Evolutionary conservation across 2,797 vertebrate genomes (phyloP).

Genomic region (Dipus sagitta): DNA sequence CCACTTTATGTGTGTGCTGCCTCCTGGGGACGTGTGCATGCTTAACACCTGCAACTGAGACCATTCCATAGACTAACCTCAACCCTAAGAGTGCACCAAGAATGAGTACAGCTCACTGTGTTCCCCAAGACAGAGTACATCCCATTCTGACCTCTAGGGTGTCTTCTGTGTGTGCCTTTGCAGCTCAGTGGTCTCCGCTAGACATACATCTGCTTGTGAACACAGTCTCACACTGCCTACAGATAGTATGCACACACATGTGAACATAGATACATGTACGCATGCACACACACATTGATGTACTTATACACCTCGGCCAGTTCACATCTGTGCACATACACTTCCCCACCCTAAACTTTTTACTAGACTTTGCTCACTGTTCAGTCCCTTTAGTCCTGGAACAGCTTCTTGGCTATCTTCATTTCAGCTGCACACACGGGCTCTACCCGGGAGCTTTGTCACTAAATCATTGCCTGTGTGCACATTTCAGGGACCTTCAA

Average conservation of each 20-base stretch:
- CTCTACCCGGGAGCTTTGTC: background rate
- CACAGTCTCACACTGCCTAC: background rate
- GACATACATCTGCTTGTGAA: background rate
- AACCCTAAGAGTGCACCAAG: background rate
- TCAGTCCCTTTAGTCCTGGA: background rate
- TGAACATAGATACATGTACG: too few species aligned
- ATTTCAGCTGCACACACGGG: background rate
- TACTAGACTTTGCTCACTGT: background rate
- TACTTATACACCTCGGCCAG: background rate
- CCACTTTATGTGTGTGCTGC: background rate
- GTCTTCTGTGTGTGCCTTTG: background rate
- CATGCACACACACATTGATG: background rate
- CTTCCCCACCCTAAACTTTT: background rate
- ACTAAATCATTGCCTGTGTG: background rate
- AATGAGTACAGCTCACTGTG: background rate
- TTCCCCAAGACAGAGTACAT: background rate
- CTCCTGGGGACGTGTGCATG: too few species aligned
- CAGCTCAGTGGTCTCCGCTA: background rate
- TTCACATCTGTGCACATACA: background rate
- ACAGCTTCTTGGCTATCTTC: background rate
- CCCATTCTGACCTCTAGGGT: background rate
- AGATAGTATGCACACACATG: background rate
- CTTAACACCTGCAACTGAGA: background rate
- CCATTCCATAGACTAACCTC: background rate
- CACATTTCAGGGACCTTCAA: background rate